Conservation (phyloP, 2,797 vertebrate species). For the Sylvia borin region DNA sequence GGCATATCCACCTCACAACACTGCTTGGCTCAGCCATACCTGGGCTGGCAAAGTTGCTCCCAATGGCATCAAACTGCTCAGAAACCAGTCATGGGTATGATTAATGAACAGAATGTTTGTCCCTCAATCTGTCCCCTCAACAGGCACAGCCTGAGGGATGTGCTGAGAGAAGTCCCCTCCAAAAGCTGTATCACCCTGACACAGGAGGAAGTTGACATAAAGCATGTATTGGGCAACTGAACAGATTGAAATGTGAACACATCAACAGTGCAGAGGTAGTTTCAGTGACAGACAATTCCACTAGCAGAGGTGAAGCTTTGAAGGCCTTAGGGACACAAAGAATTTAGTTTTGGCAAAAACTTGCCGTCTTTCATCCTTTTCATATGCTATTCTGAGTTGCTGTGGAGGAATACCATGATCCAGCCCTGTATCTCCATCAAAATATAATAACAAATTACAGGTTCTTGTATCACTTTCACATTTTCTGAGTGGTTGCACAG, state of each 20-base stretch:
- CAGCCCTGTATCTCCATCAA: background rate
- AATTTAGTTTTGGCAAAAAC: conserved; percentile 3
- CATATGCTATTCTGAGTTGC: background rate
- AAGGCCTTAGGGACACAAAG: background rate
- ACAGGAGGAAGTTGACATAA: background rate
- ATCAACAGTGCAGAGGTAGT: background rate
- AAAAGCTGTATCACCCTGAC: background rate
- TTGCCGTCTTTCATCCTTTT: background rate
- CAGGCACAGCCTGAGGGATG: background rate
- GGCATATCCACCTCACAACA: background rate
- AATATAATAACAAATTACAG: conserved; percentile 9
- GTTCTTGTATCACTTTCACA: conserved; percentile 2
- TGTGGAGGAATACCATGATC: background rate
- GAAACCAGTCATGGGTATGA: background rate
- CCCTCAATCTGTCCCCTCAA: background rate
- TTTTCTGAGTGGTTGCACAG: background rate
- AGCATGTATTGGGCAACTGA: fast-evolving
- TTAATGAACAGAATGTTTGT: background rate
- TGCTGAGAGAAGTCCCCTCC: background rate
- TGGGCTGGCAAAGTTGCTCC: background rate
- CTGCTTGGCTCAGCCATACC: background rate
- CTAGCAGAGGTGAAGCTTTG: background rate
- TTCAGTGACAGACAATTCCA: background rate
- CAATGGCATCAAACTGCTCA: background rate
- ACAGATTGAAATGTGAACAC: background rate